Evolutionary conservation across 2,888 invertebrate species (phyloP).

Genomic region (Pachycephus smyrnensis): DNA sequence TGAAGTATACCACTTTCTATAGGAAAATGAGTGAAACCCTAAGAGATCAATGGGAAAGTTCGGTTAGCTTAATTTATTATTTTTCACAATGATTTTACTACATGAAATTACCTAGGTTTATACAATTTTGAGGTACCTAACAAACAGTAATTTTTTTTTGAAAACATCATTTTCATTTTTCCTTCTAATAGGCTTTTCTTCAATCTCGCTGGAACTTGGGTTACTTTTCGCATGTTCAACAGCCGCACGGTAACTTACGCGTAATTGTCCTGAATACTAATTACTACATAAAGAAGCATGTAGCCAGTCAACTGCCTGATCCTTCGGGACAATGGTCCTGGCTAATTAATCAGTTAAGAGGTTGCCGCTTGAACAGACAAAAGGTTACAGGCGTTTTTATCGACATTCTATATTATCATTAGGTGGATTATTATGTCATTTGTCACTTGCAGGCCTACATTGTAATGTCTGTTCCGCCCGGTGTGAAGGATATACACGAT

Average conservation of each 20-base stretch:
- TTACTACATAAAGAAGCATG: slow-evolving; percentile 18
- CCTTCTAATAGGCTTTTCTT: not conserved
- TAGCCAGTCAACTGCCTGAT: slow-evolving; percentile 14
- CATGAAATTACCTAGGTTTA: not conserved
- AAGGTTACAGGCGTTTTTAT: slow-evolving; percentile 8
- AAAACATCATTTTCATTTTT: not conserved
- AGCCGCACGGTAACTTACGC: slow-evolving; percentile 8
- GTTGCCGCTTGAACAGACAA: slow-evolving; percentile 11
- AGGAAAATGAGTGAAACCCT: not conserved
- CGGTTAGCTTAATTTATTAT: not conserved
- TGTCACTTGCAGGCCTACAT: slow-evolving; percentile 10
- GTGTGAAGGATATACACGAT: not conserved
- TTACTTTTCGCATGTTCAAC: slow-evolving; percentile 11
- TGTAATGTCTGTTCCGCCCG: slow-evolving; percentile 19
- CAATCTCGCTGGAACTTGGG: not conserved
- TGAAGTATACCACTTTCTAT: slow-evolving; percentile 7
- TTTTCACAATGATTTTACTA: not conserved
- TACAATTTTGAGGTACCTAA: not conserved
- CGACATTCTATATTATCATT: not conserved
- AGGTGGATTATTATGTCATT: not conserved
- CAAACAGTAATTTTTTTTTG: not conserved
- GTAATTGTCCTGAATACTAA: slow-evolving; percentile 19
- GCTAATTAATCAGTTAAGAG: slow-evolving; percentile 10
- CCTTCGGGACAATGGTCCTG: slow-evolving; percentile 20
- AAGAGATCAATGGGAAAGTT: not conserved